A percentile compares a stretch with the other conserved stretches of the same genome.
Evolutionary conservation across 2,113 vertebrate species (phyloP).

Genomic region (Callopanchax toddi): DNA sequence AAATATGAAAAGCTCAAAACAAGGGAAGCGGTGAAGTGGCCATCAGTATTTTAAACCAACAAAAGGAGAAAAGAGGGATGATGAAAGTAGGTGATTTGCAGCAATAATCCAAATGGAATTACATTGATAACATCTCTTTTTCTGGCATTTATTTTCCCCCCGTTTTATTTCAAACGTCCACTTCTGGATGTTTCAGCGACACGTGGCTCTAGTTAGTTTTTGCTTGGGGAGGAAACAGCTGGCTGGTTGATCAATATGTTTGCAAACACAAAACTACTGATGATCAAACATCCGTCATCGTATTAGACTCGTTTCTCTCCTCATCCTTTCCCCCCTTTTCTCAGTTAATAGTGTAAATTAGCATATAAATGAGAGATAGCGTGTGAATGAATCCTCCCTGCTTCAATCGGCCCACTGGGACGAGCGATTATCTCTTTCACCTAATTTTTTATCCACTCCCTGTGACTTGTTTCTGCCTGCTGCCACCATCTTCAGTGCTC

Average conservation of each 20-base stretch:
- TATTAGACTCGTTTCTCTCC: slow-evolving; percentile 43
- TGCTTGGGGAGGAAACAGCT: neutral
- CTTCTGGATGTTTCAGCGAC: slow-evolving; percentile 2
- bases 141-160: slow-evolving; percentile 41
- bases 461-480: slow-evolving; percentile 40
- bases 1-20: slow-evolving; percentile 30
- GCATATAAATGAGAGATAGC: slow-evolving; percentile 78
- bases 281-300: slow-evolving; percentile 66
- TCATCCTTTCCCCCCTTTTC: slow-evolving; percentile 23
- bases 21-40: slow-evolving; percentile 63
- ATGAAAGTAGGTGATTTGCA: slow-evolving; percentile 62
- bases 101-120: slow-evolving; percentile 73
- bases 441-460: slow-evolving; percentile 31
- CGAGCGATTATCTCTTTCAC: slow-evolving; percentile 67
- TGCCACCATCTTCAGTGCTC: neutral
- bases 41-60: slow-evolving; percentile 59
- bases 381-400: slow-evolving; percentile 67
- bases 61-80: slow-evolving; percentile 46
- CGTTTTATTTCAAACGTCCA: slow-evolving; percentile 48
- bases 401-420: slow-evolving; percentile 73
- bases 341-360: slow-evolving; percentile 73
- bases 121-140: slow-evolving; percentile 57
- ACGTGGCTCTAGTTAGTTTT: slow-evolving; percentile 27
- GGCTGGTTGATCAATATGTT: slow-evolving; percentile 16
- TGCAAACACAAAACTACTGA: slow-evolving; percentile 39